These are phyloP conservation scores for Galeruca laticollis DNA, from an alignment of 2,888 invertebrate genomes.

Conservation along the genomic window DNA sequence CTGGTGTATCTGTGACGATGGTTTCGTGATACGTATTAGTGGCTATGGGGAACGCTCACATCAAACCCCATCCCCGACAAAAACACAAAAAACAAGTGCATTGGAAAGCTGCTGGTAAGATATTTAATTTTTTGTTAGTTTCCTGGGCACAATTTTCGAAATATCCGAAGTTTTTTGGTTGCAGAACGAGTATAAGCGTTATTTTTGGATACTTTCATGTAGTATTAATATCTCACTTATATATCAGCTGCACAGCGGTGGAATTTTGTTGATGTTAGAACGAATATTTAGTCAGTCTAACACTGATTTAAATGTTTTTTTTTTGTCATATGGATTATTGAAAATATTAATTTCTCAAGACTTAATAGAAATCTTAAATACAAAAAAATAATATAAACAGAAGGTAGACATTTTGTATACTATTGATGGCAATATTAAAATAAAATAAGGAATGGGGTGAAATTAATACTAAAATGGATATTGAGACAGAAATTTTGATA, in stretches of 20 bases:
- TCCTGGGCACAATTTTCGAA: background rate
- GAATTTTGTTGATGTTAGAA: constrained; percentile 10
- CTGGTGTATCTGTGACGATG: constrained; percentile 57
- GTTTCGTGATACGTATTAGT: constrained; percentile 56
- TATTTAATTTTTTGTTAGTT: background rate
- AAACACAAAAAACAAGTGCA: constrained; percentile 82
- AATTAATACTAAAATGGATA: too few relatives aligned
- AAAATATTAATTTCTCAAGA: too few relatives aligned
- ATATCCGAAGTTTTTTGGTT: background rate
- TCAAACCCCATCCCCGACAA: constrained; percentile 71
- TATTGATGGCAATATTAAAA: too few relatives aligned
- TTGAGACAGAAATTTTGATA: too few relatives aligned
- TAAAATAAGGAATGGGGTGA: too few relatives aligned
- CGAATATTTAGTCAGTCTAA: too few relatives aligned
- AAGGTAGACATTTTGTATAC: too few relatives aligned
- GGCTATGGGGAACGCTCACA: constrained; percentile 75
- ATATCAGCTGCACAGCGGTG: background rate
- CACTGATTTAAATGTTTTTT: too few relatives aligned
- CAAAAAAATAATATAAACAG: too few relatives aligned
- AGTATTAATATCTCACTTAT: constrained; percentile 50
- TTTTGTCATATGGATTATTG: too few relatives aligned
- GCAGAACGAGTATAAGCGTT: constrained; percentile 37
- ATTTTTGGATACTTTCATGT: constrained; percentile 49
- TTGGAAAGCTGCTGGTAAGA: constrained; percentile 87
- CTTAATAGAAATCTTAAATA: too few relatives aligned